Conservation (phyloP, 2,888 invertebrate species). For the Cantharis nigra region DNA sequence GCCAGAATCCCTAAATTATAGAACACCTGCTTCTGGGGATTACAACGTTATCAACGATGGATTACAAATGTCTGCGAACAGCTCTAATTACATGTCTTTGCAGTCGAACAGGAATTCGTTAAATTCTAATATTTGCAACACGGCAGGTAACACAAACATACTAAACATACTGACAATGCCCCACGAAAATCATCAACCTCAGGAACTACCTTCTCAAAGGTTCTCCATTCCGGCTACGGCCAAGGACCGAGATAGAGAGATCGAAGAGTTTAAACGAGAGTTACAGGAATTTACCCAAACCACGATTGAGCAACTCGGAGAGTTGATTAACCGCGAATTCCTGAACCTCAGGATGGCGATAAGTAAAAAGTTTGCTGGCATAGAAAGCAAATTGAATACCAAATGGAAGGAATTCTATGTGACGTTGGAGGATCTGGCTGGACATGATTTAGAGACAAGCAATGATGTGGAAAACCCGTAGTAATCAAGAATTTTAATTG, state of each 20-base stretch:
- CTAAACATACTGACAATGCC: background rate
- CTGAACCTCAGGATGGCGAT: slow-evolving; percentile 36
- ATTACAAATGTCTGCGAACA: background rate
- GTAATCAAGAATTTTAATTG: background rate
- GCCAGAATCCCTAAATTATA: background rate
- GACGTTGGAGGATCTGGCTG: background rate
- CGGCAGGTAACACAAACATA: background rate
- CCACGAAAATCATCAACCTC: background rate
- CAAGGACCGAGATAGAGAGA: background rate
- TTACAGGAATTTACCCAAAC: slow-evolving; percentile 2
- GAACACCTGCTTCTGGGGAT: background rate
- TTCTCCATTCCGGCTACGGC: background rate
- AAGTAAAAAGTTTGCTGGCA: slow-evolving; percentile 35
- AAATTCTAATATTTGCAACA: background rate
- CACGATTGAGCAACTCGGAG: slow-evolving; percentile 21
- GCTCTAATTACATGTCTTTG: background rate
- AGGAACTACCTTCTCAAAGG: background rate
- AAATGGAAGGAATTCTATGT: slow-evolving; percentile 11
- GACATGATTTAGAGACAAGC: background rate
- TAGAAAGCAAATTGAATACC: slow-evolving; percentile 35
- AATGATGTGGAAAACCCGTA: background rate
- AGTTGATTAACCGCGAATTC: slow-evolving; percentile 37
- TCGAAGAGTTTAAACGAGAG: background rate
- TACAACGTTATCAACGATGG: background rate
- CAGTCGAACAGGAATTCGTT: background rate